Base-by-base conservation (phyloP, 2,888 invertebrate species). In the Chironomus riparius region DNA sequence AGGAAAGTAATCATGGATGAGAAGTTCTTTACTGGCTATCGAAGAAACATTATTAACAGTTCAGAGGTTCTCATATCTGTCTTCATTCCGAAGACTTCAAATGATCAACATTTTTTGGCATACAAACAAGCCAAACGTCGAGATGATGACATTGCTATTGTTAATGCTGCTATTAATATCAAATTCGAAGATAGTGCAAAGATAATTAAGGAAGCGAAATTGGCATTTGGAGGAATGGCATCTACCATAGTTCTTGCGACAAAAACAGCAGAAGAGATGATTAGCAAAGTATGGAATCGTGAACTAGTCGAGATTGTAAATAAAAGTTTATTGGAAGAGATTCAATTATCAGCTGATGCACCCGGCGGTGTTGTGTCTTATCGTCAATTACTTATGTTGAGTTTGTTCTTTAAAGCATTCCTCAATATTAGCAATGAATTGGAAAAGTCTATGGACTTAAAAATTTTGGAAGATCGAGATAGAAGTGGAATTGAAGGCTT, bases 141-240 rank as follows among this genome's bases (percentile, higher is more conserved):
- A 76, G 97, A 98, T 80, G 97, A 98, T 82, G 98, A 98, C 82
- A 97, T 98, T 79, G 94, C 97, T 2, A 96, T 98, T 79, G 97
- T 97, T 0, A 98, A 96, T 80, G 90, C 92, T 76, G 92, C 92
- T 0, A 87, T 96, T 78, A 91, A 90, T 81, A 88, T 96, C 0
- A 83, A 81, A 68, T 89, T 96, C 78, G 83, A 88, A 79, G 81
- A 85, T 4, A 81, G 83, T 7, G 2, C 56, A 18, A 15, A 56
- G 77, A 82, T 86, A n/a, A 86, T 95, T 48, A 83, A 87, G 76
- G 85, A 90, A 68, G 87, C 91, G 28, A 85, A 86, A 76, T 83
- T 96, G 78, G 91, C 93, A 15, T 97, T 90, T 81, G 97, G 98
- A 76, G 98, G 97, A 47, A 94, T 98, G 95, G 95, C 94, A 0